These are phyloP conservation scores for Nysson spinosus DNA, from an alignment of 2,888 invertebrate species.

Conservation along the genomic window DNA sequence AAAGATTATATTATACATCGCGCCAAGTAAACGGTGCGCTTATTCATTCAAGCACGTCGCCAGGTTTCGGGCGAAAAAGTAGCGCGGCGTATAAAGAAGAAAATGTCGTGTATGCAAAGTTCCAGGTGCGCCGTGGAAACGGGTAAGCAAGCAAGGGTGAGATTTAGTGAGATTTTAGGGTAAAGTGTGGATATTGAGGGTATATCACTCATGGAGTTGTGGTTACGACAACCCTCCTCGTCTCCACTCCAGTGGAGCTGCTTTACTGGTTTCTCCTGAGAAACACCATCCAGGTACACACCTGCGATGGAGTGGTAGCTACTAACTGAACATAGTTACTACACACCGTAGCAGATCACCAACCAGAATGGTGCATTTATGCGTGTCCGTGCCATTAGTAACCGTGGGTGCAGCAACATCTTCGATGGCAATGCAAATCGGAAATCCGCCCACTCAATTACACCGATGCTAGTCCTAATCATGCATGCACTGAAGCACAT, in stretches of 20 bases:
- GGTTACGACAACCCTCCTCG: conserved; percentile 58
- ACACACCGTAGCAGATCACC: conserved; percentile 42
- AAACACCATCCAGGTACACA: conserved; percentile 51
- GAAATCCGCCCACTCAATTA: conserved; percentile 70
- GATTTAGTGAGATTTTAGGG: conserved; percentile 73
- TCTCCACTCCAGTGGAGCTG: neutral
- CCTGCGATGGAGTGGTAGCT: conserved; percentile 38
- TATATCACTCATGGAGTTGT: conserved; percentile 72
- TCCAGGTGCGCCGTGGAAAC: conserved; percentile 46
- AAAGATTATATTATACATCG: too few species aligned
- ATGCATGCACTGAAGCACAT: conserved; percentile 55
- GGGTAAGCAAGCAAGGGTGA: conserved; percentile 61
- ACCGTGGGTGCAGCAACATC: conserved; percentile 60
- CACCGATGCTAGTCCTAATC: conserved; percentile 60
- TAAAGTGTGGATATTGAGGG: conserved; percentile 75
- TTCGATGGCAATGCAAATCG: conserved; percentile 69
- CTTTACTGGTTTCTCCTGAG: conserved; percentile 46
- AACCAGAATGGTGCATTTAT: conserved; percentile 50
- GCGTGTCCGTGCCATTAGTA: conserved; percentile 61
- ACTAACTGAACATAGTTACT: conserved; percentile 23
- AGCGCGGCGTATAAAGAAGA: conserved; percentile 66
- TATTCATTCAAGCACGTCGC: too few species aligned
- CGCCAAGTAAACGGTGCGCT: too few species aligned
- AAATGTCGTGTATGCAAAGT: conserved; percentile 59
- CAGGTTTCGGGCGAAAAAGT: conserved; percentile 57